Base-by-base conservation (phyloP, 2,888 invertebrate genomes). In the Macrosiphum euphorbiae region DNA sequence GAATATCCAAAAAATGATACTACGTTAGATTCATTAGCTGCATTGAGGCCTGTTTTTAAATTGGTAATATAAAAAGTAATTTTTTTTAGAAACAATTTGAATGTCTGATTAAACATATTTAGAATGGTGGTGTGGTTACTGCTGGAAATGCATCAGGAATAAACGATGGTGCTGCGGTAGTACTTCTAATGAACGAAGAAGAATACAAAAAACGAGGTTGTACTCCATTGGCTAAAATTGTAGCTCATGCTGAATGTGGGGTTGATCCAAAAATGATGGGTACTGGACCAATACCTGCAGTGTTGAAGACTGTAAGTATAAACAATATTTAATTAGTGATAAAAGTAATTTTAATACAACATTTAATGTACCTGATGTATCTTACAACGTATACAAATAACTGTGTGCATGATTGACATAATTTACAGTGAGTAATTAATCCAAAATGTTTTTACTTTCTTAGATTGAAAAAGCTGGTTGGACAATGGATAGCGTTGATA, bases 111-210 rank as follows among this genome's bases (percentile, higher is more conserved):
- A 7, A 26, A 20, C 52, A 44, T 85, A 44, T 28, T 84, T 95
- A 97, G 96, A 96, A 96, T 94, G 97, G 52, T 52, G 52, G 97
- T 10, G 97, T 97, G 0, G 97, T 98, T 11, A 98, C 98, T 11
- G 96, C 98, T 61, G 98, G 97, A 88, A 98, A 98, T 96, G 97
- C 98, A 2, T 98, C 98, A 20, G 98, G 98, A 52, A 96, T 98
- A 61, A 98, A 98, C 95, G 99, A 99, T 96, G 99, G 99, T 1
- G 99, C 99, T 5, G 98, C 98, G 7, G 98, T 98, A 2, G 96
- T 99, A 3, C 96, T 99, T 41, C 95, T 99, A 61, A 97, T 97
- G 96, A 97, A 97, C 44, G 96, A 96, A 94, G 96, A 96, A 61
- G 96, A 97, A 95, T 96, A 97, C 0, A 95, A 95, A 10, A 96